phyloP scores from a whole-genome alignment of 2,888 invertebrate genomes.

The Megastigmus dorsalis region DNA sequence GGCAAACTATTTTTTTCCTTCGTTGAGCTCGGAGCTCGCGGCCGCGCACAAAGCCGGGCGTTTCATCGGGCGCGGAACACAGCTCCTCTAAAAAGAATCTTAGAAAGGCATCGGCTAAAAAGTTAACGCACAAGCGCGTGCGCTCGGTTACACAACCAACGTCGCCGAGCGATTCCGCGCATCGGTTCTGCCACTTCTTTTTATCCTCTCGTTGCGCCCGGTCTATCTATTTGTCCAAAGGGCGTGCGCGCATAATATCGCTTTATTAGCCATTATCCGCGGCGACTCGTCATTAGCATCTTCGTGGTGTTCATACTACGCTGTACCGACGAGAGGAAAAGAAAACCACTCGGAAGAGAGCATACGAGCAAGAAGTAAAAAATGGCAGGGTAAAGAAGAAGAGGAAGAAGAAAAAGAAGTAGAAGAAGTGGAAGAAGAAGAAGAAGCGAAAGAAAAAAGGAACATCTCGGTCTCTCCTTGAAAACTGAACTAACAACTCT shows the following conservation, averaged over 20 bases:
- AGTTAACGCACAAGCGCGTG: background rate
- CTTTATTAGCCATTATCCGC: too few relatives aligned
- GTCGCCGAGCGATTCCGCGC: background rate
- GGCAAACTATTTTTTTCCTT: too few relatives aligned
- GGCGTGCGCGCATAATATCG: background rate
- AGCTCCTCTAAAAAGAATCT: too few relatives aligned
- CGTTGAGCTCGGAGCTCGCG: too few relatives aligned
- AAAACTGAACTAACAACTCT: constrained; percentile 15
- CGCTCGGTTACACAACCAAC: too few relatives aligned
- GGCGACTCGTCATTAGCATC: constrained; percentile 32
- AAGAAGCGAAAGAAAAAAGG: background rate
- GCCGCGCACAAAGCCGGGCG: too few relatives aligned
- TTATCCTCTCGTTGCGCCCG: too few relatives aligned
- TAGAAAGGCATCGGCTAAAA: background rate
- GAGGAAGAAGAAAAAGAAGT: background rate
- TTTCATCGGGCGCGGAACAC: too few relatives aligned
- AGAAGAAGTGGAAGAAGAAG: background rate
- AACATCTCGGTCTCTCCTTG: background rate
- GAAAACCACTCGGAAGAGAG: background rate
- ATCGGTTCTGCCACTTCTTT: too few relatives aligned
- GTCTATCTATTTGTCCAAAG: background rate
- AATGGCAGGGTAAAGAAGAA: background rate
- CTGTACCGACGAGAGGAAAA: background rate
- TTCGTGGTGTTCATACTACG: background rate
- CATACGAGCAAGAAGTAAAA: background rate